These are phyloP conservation scores for Neostethus bicornis DNA, from an alignment of 2,797 vertebrate genomes.

Conservation along the genomic window DNA sequence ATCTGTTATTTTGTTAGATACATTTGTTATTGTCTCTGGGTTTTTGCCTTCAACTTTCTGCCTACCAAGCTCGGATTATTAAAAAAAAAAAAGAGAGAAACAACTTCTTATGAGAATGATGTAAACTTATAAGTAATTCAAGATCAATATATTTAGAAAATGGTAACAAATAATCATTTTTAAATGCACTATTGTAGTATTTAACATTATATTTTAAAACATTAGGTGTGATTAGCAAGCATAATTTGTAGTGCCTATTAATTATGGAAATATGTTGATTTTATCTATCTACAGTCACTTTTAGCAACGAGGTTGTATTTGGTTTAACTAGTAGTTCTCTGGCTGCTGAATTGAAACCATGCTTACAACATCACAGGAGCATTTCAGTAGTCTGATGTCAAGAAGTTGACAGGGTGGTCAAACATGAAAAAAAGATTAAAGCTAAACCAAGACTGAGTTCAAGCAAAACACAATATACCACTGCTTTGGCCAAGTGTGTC, in stretches of 20 bases:
- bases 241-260: not conserved
- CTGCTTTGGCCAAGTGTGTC: conserved; percentile 11
- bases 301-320: not conserved
- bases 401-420: conserved; percentile 17
- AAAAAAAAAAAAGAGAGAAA: too few relatives aligned
- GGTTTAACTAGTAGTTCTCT: conserved; percentile 2
- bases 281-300: not conserved
- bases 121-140: too few relatives aligned
- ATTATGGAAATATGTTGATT: not conserved
- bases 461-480: conserved; percentile 34
- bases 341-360: conserved; percentile 8
- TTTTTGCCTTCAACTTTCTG: too few relatives aligned
- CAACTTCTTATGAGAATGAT: too few relatives aligned
- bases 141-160: too few relatives aligned
- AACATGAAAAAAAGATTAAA: conserved; percentile 20
- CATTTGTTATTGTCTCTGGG: too few relatives aligned
- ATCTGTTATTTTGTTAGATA: too few relatives aligned
- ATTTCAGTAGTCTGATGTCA: conserved; percentile 16
- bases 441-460: conserved; percentile 34
- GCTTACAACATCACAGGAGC: conserved; percentile 4
- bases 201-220: not conserved
- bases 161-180: too few relatives aligned
- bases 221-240: not conserved
- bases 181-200: not conserved
- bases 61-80: too few relatives aligned